Conservation (phyloP, 1,140 invertebrate genomes). For the Forficula auricularia region DNA sequence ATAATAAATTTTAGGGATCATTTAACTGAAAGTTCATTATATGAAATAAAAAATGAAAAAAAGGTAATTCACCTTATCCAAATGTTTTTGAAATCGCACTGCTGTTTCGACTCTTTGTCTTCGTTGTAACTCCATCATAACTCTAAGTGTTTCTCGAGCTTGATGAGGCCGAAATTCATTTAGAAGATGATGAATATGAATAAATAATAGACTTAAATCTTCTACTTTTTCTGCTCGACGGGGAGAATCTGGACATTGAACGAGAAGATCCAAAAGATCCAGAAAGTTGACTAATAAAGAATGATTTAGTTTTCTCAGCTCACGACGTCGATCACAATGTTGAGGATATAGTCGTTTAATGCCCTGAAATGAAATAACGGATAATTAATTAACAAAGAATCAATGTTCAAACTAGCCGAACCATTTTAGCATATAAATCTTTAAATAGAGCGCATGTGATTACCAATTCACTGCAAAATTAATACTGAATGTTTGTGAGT, state of each 20-base stretch:
- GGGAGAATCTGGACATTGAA: slow-evolving; percentile 79
- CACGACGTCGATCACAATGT: slow-evolving; percentile 85
- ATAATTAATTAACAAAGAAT: too few relatives aligned
- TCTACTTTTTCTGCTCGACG: slow-evolving; percentile 89
- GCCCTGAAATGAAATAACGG: too few relatives aligned
- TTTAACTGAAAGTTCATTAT: too few relatives aligned
- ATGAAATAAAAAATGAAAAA: slow-evolving; percentile 12
- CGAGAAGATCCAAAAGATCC: slow-evolving; percentile 85
- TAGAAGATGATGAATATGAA: slow-evolving; percentile 94
- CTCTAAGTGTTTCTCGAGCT: slow-evolving; percentile 80
- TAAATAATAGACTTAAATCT: slow-evolving; percentile 88
- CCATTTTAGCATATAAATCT: too few relatives aligned
- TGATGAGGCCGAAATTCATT: slow-evolving; percentile 97
- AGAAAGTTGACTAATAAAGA: slow-evolving; percentile 91
- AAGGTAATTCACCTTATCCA: slow-evolving; percentile 53
- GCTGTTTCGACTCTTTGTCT: slow-evolving; percentile 78
- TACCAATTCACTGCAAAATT: too few relatives aligned
- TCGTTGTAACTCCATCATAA: slow-evolving; percentile 93
- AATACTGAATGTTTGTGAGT: too few relatives aligned
- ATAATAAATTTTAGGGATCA: not conserved
- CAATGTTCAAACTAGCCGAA: too few relatives aligned
- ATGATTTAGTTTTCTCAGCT: slow-evolving; percentile 94
- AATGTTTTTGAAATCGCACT: slow-evolving; percentile 76
- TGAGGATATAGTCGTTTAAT: slow-evolving; percentile 87
- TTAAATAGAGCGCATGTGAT: too few relatives aligned